Percentiles rank a stretch among this genome's conserved stretches.
phyloP scores from a whole-genome alignment of 2,888 invertebrate species.

The Acrocera orbiculus region DNA sequence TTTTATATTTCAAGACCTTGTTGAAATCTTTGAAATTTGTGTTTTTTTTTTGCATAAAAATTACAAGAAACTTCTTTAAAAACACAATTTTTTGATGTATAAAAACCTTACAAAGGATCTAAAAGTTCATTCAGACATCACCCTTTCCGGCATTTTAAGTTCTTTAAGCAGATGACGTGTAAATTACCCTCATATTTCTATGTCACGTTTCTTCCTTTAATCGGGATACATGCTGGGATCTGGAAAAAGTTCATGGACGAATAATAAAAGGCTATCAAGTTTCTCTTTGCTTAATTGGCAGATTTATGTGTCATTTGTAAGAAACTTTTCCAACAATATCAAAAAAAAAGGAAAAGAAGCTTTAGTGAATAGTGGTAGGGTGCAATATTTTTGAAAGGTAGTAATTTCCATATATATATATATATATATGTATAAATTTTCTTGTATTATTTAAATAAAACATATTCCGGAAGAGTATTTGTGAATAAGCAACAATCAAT shows the following conservation, averaged over 20 bases:
- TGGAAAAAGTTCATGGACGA: not conserved
- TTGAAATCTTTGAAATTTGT: too few species aligned
- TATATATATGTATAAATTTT: too few species aligned
- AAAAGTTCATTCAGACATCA: not conserved
- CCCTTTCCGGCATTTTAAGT: not conserved
- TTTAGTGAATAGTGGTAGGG: too few species aligned
- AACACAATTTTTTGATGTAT: not conserved
- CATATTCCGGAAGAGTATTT: too few species aligned
- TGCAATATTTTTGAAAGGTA: too few species aligned
- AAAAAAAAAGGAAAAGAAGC: too few species aligned
- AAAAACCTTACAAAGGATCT: not conserved
- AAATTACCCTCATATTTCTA: conserved; percentile 13
- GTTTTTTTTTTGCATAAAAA: too few species aligned
- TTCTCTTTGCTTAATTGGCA: conserved; percentile 9
- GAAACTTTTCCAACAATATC: conserved; percentile 3
- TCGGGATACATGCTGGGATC: conserved; percentile 1
- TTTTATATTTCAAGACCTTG: too few species aligned
- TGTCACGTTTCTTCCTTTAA: conserved; percentile 10
- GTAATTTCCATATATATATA: too few species aligned
- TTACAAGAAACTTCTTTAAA: too few species aligned
- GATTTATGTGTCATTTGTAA: conserved; percentile 6
- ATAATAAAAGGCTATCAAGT: conserved; percentile 9
- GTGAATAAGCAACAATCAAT: too few species aligned
- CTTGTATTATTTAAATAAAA: too few species aligned
- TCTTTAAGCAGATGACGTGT: conserved; percentile 12